Conservation (phyloP, 2,888 invertebrate genomes). For the Hesperia comma region DNA sequence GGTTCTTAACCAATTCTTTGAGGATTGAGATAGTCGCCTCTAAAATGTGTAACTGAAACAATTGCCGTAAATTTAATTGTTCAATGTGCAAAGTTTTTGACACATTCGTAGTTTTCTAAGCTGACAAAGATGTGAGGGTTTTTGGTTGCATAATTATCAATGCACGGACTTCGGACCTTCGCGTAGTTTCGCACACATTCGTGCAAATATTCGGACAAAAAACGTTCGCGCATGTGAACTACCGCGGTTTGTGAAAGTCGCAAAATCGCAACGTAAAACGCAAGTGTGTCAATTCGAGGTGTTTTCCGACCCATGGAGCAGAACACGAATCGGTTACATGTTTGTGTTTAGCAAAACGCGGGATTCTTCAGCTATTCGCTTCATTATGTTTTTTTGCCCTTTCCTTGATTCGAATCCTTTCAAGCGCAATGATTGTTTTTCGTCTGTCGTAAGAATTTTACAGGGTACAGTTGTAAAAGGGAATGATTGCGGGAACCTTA, state of each 20-base stretch:
- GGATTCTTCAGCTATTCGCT: slow-evolving; percentile 24
- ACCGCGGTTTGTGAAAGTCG: not conserved
- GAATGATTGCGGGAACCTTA: not conserved
- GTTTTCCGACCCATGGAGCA: slow-evolving; percentile 65
- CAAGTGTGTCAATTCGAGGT: slow-evolving; percentile 33
- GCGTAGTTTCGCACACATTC: no score
- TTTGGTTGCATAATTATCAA: no score
- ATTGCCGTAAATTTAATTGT: no score
- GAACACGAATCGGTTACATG: slow-evolving; percentile 56
- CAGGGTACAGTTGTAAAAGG: not conserved
- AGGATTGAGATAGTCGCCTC: no score
- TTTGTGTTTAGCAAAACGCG: slow-evolving; percentile 53
- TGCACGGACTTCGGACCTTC: no score
- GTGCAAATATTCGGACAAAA: no score
- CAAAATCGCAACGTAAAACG: slow-evolving; percentile 20
- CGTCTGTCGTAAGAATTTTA: not conserved
- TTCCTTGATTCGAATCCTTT: slow-evolving; percentile 13
- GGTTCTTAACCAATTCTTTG: no score
- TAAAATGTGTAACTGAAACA: no score
- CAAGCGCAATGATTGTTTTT: slow-evolving; percentile 27
- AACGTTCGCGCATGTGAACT: no score
- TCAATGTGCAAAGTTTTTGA: no score
- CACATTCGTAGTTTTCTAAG: no score
- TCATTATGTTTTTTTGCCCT: slow-evolving; percentile 26
- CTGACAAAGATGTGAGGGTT: no score